Conservation (phyloP, 92 coral and sea anemone species). For the Isaurus tuberculatus region DNA sequence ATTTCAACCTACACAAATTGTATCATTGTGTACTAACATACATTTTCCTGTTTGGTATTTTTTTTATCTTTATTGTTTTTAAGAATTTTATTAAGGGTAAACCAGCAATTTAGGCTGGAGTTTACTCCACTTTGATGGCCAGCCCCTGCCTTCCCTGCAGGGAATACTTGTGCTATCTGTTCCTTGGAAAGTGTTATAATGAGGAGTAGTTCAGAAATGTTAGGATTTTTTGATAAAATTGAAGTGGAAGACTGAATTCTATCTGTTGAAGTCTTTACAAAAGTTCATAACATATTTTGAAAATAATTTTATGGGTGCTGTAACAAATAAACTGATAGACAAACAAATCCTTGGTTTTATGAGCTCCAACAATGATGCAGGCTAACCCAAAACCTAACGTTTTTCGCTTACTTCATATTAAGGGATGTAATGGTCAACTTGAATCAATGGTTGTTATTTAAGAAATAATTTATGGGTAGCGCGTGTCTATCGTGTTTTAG, state of each 20-base stretch:
- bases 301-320: constrained; percentile 20
- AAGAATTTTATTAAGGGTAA: background rate
- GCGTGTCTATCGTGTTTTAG: too few species aligned
- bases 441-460: too few species aligned
- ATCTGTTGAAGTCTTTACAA: background rate
- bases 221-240: background rate
- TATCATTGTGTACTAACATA: background rate
- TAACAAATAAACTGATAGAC: constrained; percentile 13
- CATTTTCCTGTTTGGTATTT: background rate
- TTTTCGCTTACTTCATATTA: too few species aligned
- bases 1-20: too few species aligned
- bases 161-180: background rate
- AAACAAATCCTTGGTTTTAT: background rate
- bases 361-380: too few species aligned
- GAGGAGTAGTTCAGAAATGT: background rate
- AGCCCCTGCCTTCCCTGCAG: too few species aligned
- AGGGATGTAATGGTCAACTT: too few species aligned
- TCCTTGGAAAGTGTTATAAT: background rate
- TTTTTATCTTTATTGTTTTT: background rate
- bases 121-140: background rate
- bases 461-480: too few species aligned
- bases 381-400: too few species aligned
- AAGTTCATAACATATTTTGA: constrained; percentile 24
- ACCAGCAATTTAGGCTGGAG: background rate
- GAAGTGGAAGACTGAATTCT: background rate